These are phyloP conservation scores for Ranitomeya imitator DNA, from an alignment of 2,113 vertebrate genomes.

Conservation along the genomic window DNA sequence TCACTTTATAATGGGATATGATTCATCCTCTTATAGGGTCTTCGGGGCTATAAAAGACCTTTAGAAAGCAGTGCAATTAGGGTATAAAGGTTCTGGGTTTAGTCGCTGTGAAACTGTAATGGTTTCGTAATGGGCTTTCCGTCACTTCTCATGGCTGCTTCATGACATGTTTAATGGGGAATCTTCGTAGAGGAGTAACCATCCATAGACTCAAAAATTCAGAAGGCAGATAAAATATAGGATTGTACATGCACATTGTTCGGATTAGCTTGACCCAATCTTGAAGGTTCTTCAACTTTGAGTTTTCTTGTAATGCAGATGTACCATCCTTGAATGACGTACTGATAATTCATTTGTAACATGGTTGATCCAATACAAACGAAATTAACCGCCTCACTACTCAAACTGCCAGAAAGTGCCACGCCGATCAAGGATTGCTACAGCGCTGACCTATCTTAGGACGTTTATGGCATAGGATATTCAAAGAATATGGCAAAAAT, in stretches of 20 bases:
- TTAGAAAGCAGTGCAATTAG: neutral
- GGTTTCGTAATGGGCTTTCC: neutral
- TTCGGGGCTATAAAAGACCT: neutral
- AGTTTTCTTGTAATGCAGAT: neutral
- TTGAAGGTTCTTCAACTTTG: neutral
- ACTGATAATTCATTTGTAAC: too few species aligned
- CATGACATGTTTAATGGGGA: neutral
- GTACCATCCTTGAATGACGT: too few species aligned
- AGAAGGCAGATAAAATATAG: neutral
- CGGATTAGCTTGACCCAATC: neutral
- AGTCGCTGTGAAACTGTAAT: neutral
- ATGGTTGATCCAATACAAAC: too few species aligned
- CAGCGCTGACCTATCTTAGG: too few species aligned
- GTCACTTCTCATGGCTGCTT: neutral
- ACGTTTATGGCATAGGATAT: too few species aligned
- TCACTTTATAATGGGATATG: conserved; percentile 31
- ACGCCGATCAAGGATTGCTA: too few species aligned
- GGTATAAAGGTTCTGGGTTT: neutral
- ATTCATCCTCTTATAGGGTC: conserved; percentile 29
- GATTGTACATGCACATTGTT: neutral
- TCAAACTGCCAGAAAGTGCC: too few species aligned
- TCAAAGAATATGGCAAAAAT: too few species aligned
- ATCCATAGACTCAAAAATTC: neutral
- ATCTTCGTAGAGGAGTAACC: neutral
- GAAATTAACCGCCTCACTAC: too few species aligned